Evolutionary conservation across 2,888 invertebrate genomes (phyloP).

Genomic region (Crioceris asparagi): DNA sequence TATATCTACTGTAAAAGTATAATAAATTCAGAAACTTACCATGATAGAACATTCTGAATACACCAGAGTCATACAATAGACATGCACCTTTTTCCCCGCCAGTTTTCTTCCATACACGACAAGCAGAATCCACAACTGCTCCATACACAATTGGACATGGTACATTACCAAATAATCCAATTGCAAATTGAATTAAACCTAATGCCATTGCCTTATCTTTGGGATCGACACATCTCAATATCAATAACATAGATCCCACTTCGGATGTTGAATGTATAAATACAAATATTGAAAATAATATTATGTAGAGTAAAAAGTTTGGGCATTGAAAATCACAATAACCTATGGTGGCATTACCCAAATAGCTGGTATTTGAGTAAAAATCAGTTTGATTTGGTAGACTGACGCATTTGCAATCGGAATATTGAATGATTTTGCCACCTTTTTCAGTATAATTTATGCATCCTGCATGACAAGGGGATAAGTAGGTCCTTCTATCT

Average conservation of each 20-base stretch:
- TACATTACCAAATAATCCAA: constrained; percentile 87
- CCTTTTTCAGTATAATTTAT: constrained; percentile 47
- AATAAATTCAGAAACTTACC: too few relatives aligned
- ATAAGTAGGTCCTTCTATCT: constrained; percentile 74
- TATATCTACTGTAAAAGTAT: too few relatives aligned
- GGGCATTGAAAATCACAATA: constrained; percentile 72
- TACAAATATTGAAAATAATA: constrained; percentile 76
- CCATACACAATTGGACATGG: constrained; percentile 94
- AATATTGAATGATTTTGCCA: constrained; percentile 46
- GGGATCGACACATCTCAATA: constrained; percentile 83
- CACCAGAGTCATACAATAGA: constrained; percentile 75
- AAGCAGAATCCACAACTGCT: constrained; percentile 84
- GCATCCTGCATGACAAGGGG: constrained; percentile 86
- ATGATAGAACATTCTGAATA: constrained; percentile 74
- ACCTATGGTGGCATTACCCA: constrained; percentile 61
- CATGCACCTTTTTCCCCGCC: constrained; percentile 78
- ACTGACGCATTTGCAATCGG: constrained; percentile 43
- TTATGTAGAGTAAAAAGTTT: constrained; percentile 70
- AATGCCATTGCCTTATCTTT: constrained; percentile 91
- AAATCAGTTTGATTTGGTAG: constrained; percentile 13
- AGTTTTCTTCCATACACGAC: constrained; percentile 74
- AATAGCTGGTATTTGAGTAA: constrained; percentile 14
- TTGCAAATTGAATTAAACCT: constrained; percentile 87
- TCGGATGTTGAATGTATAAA: constrained; percentile 89
- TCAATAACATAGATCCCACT: constrained; percentile 82